Evolutionary conservation across 2,113 vertebrate species (phyloP).

Genomic region (Climacteris rufus): DNA sequence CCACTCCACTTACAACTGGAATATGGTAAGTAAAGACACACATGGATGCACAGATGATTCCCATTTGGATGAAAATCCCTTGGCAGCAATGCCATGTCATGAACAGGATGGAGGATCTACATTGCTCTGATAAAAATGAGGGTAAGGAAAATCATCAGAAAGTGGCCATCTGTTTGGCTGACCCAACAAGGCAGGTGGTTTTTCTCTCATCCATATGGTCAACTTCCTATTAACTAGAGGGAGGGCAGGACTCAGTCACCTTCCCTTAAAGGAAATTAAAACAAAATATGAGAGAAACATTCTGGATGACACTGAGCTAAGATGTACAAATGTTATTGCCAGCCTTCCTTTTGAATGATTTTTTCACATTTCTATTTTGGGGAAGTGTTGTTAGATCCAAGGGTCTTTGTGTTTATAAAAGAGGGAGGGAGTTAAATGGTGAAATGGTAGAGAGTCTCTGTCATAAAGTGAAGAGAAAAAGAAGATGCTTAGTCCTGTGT

Average conservation of each 20-base stretch:
- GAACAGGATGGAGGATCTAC: background rate
- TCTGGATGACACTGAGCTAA: background rate
- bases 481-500: background rate
- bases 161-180: slow-evolving; percentile 5
- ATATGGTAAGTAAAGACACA: background rate
- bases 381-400: background rate
- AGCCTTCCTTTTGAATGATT: background rate
- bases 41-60: background rate
- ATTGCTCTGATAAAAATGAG: background rate
- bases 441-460: background rate
- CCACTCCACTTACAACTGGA: background rate
- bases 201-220: background rate
- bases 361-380: background rate
- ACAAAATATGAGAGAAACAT: background rate
- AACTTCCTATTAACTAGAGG: background rate
- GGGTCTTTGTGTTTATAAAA: background rate
- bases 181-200: background rate
- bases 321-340: background rate
- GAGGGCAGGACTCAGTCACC: background rate
- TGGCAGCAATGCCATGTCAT: background rate
- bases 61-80: background rate
- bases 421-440: background rate
- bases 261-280: background rate
- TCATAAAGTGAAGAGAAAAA: background rate
- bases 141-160: background rate